A percentile compares a stretch with the other conserved stretches of the same genome.
These are phyloP conservation scores for Heloderma charlesbogerti DNA, from an alignment of 2,113 vertebrate species.

Conservation along the genomic window DNA sequence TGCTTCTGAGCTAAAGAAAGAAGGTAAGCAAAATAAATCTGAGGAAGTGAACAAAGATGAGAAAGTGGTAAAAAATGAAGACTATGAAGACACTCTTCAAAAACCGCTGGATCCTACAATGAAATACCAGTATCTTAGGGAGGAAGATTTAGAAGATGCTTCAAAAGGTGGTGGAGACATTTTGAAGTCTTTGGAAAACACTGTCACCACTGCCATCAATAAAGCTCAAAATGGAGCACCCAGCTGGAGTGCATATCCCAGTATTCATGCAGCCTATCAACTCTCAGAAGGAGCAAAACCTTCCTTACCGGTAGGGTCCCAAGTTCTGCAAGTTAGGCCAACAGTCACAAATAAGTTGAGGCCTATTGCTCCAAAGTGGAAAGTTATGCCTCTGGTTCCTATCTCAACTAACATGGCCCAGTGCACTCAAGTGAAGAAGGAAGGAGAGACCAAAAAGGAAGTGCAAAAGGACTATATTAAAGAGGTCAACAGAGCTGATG, in stretches of 20 bases:
- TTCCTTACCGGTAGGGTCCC: conserved; percentile 81
- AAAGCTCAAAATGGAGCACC: conserved; percentile 86
- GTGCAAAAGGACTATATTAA: conserved; percentile 68
- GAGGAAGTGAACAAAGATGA: conserved; percentile 75
- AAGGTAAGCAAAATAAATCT: conserved; percentile 82
- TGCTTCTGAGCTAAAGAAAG: conserved; percentile 82
- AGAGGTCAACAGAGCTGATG: conserved; percentile 63
- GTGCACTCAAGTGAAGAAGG: conserved; percentile 93
- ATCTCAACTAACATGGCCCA: conserved; percentile 77
- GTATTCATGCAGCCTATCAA: conserved; percentile 98
- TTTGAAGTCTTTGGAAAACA: conserved; percentile 97
- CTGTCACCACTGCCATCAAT: conserved; percentile 86
- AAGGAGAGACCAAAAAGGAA: conserved; percentile 85
- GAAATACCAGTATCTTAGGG: conserved; percentile 95
- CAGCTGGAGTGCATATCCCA: conserved; percentile 96
- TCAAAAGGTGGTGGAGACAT: conserved; percentile 95
- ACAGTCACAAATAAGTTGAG: conserved; percentile 91
- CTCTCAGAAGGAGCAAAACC: conserved; percentile 92
- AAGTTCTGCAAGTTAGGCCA: conserved; percentile 90
- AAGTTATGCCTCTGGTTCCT: conserved; percentile 80
- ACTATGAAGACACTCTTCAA: conserved; percentile 85
- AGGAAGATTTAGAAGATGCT: conserved; percentile 95
- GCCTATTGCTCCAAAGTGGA: conserved; percentile 94
- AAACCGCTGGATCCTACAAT: conserved; percentile 87
- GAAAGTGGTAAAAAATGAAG: conserved; percentile 85